A percentile compares a stretch with the other conserved stretches of the same genome.
These are phyloP conservation scores for Lamellibrachia columna DNA, from an alignment of 2,888 invertebrate species.

Conservation along the genomic window DNA sequence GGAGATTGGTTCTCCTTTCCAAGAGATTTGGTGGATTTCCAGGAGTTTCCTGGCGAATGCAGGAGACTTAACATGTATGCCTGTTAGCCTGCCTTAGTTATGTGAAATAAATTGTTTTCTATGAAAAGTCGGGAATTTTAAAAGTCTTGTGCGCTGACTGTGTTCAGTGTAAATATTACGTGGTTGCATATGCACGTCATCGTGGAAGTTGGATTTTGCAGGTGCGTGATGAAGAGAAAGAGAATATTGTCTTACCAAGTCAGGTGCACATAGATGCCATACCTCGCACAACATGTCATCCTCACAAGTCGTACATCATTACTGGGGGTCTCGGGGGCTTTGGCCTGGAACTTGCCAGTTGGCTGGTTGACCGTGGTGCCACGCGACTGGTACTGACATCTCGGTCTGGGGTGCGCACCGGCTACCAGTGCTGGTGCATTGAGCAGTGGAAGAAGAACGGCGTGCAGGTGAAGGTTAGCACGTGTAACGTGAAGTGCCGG, in stretches of 20 bases:
- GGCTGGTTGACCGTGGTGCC: conserved; percentile 84
- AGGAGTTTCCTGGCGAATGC: too few relatives aligned
- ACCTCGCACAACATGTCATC: conserved; percentile 80
- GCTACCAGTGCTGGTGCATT: conserved; percentile 89
- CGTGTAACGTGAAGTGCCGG: conserved; percentile 76
- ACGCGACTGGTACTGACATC: conserved; percentile 86
- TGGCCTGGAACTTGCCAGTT: conserved; percentile 82
- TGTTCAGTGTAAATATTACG: too few relatives aligned
- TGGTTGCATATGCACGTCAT: too few relatives aligned
- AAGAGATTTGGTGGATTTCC: too few relatives aligned
- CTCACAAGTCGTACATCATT: conserved; percentile 68
- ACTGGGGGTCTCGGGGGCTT: conserved; percentile 95
- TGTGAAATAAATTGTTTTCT: too few relatives aligned
- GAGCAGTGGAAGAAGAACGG: conserved; percentile 72
- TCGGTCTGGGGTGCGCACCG: conserved; percentile 83
- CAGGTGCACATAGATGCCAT: conserved; percentile 73
- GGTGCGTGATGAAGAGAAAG: conserved; percentile 82
- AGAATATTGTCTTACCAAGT: conserved; percentile 60
- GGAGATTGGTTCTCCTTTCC: too few relatives aligned
- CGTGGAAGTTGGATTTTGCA: conserved; percentile 26
- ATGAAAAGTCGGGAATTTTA: too few relatives aligned
- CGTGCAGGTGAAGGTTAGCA: conserved; percentile 75
- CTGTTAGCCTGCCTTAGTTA: too few relatives aligned
- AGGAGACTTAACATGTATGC: too few relatives aligned
- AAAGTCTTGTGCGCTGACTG: too few relatives aligned